Evolutionary conservation across 2,113 vertebrate species (phyloP).

Genomic region (Crotalus horridus): DNA sequence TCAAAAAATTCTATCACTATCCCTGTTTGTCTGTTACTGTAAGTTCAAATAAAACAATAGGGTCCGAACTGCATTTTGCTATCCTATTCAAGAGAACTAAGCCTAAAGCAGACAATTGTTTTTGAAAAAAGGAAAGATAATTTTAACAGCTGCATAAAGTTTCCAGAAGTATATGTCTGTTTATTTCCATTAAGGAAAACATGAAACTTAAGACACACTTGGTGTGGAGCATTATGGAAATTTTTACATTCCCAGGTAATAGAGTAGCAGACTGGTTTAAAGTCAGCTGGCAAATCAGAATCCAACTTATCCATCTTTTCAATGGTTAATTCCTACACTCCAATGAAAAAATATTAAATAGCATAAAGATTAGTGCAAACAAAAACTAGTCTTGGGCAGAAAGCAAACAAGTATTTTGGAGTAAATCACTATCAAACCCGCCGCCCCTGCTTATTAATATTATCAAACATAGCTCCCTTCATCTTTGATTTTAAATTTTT

Average conservation of each 20-base stretch:
- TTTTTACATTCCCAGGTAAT: neutral
- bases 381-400: neutral
- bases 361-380: neutral
- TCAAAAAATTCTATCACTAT: neutral
- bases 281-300: neutral
- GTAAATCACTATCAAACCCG: neutral
- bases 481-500: neutral
- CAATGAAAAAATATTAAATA: neutral
- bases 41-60: neutral
- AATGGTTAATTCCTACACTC: neutral
- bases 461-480: neutral
- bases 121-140: neutral
- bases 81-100: neutral
- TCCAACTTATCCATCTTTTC: neutral
- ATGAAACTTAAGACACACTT: neutral
- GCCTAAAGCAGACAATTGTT: neutral
- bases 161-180: neutral
- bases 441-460: neutral
- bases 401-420: neutral
- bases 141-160: neutral
- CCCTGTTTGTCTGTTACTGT: neutral
- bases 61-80: neutral
- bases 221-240: neutral
- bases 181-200: neutral
- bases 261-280: neutral